These are phyloP conservation scores for Ptychochromis oligacanthus DNA, from an alignment of 2,113 vertebrate species.

Conservation along the genomic window DNA sequence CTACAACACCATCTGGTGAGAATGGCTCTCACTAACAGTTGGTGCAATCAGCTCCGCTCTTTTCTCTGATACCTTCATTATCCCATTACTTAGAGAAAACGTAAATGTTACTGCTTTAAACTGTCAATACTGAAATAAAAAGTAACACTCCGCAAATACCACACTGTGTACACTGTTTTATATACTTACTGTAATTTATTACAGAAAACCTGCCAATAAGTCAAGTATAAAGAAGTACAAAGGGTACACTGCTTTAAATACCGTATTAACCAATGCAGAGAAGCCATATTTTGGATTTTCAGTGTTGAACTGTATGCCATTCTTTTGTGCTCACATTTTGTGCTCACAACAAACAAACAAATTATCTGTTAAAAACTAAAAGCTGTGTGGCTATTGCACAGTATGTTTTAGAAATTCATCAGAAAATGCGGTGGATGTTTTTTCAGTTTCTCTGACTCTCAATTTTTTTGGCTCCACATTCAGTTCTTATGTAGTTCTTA, in stretches of 20 bases:
- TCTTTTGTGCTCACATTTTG: too few relatives aligned
- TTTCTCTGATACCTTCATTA: constrained; percentile 30
- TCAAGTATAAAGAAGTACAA: not conserved
- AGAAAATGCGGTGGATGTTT: not conserved
- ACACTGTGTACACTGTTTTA: too few relatives aligned
- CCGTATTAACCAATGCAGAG: not conserved
- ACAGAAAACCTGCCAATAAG: constrained; percentile 3
- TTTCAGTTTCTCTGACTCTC: not conserved
- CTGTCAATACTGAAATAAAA: not conserved
- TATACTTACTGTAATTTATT: not conserved
- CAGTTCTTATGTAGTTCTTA: too few relatives aligned
- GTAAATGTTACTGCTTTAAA: not conserved
- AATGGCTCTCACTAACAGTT: constrained; percentile 27
- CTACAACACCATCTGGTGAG: constrained; percentile 62
- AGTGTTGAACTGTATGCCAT: too few relatives aligned
- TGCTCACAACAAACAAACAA: not conserved
- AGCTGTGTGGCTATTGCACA: not conserved
- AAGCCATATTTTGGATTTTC: not conserved
- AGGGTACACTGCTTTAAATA: not conserved
- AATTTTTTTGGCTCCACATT: not conserved
- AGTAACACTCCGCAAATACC: not conserved
- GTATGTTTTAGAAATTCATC: not conserved
- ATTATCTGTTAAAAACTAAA: not conserved
- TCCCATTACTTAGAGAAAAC: constrained; percentile 21
- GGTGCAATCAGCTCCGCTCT: constrained; percentile 31